phyloP scores from a whole-genome alignment of 2,113 vertebrate species.

The Hypocryptadius cinnamomeus region DNA sequence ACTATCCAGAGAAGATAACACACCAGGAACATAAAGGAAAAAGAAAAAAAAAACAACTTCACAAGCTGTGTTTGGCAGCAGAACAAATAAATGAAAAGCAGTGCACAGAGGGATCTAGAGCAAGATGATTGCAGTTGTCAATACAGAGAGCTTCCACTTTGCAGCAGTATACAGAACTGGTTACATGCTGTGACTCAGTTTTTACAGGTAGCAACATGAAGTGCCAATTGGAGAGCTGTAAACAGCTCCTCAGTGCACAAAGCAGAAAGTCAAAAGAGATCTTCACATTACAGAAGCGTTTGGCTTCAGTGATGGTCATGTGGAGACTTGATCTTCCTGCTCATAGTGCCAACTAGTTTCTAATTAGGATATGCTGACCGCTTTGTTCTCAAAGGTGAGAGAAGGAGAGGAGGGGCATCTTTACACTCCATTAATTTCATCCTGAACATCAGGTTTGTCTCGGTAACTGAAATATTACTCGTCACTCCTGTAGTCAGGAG shows the following conservation, averaged over 20 bases:
- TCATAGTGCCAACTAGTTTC: not conserved
- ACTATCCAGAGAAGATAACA: not conserved
- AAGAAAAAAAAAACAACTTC: not conserved
- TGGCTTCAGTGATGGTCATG: not conserved
- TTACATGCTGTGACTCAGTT: not conserved
- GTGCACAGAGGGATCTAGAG: not conserved
- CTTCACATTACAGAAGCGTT: not conserved
- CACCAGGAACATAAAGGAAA: not conserved
- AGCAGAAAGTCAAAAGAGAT: not conserved
- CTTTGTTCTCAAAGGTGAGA: not conserved
- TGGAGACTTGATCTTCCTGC: not conserved
- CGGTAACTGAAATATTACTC: not conserved
- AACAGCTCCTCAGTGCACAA: not conserved
- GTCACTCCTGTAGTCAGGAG: not conserved
- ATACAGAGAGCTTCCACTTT: not conserved
- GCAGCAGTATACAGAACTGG: not conserved
- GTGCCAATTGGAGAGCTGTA: not conserved
- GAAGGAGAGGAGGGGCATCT: not conserved
- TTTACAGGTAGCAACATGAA: not conserved
- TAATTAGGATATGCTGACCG: not conserved
- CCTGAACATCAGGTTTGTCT: not conserved
- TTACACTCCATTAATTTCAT: not conserved
- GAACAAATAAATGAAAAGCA: not conserved
- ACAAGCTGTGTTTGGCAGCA: not conserved
- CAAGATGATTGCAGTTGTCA: not conserved